These are phyloP conservation scores for Nineta flava DNA, from an alignment of 2,888 invertebrate genomes.

Conservation along the genomic window DNA sequence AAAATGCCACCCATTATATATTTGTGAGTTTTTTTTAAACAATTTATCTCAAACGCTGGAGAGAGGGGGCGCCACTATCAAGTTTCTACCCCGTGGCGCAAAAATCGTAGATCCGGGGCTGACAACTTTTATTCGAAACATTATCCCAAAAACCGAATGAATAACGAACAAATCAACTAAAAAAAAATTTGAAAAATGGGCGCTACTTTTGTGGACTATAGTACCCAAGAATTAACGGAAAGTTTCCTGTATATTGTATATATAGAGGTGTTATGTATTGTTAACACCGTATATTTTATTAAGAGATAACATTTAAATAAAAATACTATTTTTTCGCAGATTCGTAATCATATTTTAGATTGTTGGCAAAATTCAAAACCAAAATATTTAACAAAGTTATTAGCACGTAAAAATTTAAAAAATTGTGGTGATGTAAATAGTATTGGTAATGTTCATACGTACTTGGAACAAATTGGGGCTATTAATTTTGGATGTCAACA, in stretches of 20 bases:
- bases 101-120: too few species aligned
- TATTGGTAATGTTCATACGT: slow-evolving; percentile 40
- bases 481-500: slow-evolving; percentile 43
- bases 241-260: neutral
- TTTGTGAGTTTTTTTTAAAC: too few species aligned
- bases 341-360: slow-evolving; percentile 39
- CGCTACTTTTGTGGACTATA: too few species aligned
- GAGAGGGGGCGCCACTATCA: too few species aligned
- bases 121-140: too few species aligned
- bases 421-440: slow-evolving; percentile 46
- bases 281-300: neutral
- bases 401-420: slow-evolving; percentile 36
- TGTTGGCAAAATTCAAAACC: slow-evolving; percentile 36
- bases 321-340: slow-evolving; percentile 20
- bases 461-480: slow-evolving; percentile 42
- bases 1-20: too few species aligned
- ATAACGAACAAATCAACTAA: too few species aligned
- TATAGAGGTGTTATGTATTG: neutral
- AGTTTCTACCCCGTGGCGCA: too few species aligned
- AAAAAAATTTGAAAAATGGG: too few species aligned
- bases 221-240: too few species aligned
- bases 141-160: too few species aligned
- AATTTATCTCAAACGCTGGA: too few species aligned
- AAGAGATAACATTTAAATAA: neutral
- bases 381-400: slow-evolving; percentile 39